Conservation (phyloP, 2,888 invertebrate species). For the Netelia virgata region DNA sequence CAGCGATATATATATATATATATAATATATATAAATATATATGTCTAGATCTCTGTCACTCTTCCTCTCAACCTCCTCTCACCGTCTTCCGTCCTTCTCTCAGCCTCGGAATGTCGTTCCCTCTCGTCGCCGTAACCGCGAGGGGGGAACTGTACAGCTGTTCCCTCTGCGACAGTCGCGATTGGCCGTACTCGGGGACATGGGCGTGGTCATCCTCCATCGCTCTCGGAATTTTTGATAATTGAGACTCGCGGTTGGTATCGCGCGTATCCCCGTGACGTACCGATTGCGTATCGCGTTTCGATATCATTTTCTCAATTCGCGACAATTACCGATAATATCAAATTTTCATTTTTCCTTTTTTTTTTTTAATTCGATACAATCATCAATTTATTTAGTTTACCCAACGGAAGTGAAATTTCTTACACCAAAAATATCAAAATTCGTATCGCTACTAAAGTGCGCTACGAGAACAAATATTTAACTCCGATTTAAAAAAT, state of each 20-base stretch:
- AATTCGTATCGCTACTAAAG: no score
- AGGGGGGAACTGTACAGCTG: slow-evolving; percentile 59
- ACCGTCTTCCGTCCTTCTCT: slow-evolving; percentile 67
- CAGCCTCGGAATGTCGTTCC: slow-evolving; percentile 79
- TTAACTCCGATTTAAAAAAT: no score
- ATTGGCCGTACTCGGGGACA: slow-evolving; percentile 82
- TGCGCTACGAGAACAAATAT: no score
- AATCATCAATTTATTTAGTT: neutral
- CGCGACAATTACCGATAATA: slow-evolving; percentile 12
- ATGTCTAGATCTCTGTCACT: slow-evolving; percentile 22
- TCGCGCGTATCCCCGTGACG: slow-evolving; percentile 9
- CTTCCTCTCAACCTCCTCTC: slow-evolving; percentile 29
- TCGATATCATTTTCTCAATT: neutral
- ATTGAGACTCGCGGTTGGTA: slow-evolving; percentile 71
- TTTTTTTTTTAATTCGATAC: neutral
- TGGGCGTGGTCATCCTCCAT: slow-evolving; percentile 84
- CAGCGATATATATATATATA: slow-evolving; percentile 18
- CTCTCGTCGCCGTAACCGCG: slow-evolving; percentile 70
- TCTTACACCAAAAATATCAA: no score
- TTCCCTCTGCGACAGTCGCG: slow-evolving; percentile 77
- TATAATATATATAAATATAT: neutral
- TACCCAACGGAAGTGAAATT: no score
- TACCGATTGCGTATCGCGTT: slow-evolving; percentile 14
- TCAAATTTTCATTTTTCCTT: neutral
- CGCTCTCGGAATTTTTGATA: slow-evolving; percentile 78